phyloP scores from a whole-genome alignment of 1,140 invertebrate genomes.

The Chelonus insularis region DNA sequence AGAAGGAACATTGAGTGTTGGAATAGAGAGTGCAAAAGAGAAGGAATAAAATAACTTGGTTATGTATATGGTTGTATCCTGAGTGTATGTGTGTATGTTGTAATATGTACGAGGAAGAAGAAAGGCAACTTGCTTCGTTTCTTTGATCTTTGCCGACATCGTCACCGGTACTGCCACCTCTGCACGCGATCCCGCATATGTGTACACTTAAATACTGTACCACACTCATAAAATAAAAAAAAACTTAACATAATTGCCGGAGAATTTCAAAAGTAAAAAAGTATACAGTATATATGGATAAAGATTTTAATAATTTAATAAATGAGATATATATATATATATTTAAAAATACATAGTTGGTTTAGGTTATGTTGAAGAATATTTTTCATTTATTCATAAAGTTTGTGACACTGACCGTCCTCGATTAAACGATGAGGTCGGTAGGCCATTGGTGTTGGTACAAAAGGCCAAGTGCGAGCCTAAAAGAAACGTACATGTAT shows the following conservation, averaged over 20 bases:
- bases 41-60: conserved; percentile 16
- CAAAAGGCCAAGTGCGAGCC: conserved; percentile 27
- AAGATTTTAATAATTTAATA: background rate
- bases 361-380: background rate
- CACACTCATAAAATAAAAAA: conserved; percentile 1
- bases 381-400: conserved; percentile 2
- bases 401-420: conserved; percentile 28
- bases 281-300: background rate
- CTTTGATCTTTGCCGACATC: conserved; percentile 28
- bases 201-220: conserved; percentile 18
- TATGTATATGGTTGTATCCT: background rate
- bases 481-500: conserved; percentile 14
- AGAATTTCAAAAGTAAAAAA: background rate
- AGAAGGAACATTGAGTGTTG: background rate
- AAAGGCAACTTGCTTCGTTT: conserved; percentile 22
- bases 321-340: background rate
- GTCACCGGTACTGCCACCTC: conserved; percentile 27
- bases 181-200: conserved; percentile 24
- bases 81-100: background rate
- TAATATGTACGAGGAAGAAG: conserved; percentile 4
- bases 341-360: background rate
- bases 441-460: conserved; percentile 15
- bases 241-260: conserved; percentile 6
- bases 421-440: conserved; percentile 23
- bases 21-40: conserved; percentile 10